phyloP scores from a whole-genome alignment of 2,888 invertebrate species.

The Arrhopalites spinosus region DNA sequence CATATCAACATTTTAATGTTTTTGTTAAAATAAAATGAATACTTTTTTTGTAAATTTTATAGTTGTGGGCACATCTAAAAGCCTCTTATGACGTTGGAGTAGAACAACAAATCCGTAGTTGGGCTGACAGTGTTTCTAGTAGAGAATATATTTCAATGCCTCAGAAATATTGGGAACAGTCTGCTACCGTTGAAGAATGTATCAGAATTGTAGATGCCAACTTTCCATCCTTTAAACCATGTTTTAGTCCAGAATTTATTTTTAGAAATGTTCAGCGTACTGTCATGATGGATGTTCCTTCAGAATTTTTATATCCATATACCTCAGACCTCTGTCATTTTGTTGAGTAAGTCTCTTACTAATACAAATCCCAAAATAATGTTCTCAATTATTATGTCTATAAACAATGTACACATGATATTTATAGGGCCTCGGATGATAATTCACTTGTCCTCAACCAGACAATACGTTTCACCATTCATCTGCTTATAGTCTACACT shows the following conservation, averaged over 20 bases:
- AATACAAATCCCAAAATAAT: neutral
- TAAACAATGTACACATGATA: neutral
- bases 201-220: slow-evolving; percentile 38
- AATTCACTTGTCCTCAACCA: slow-evolving; percentile 43
- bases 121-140: slow-evolving; percentile 17
- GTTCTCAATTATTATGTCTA: neutral
- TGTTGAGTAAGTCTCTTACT: slow-evolving; percentile 18
- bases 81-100: slow-evolving; percentile 42
- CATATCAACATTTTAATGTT: neutral
- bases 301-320: slow-evolving; percentile 31
- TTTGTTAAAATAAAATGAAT: neutral
- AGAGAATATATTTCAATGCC: slow-evolving; percentile 42
- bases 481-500: slow-evolving; percentile 48
- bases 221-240: slow-evolving; percentile 17
- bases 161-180: slow-evolving; percentile 48
- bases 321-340: neutral
- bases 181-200: slow-evolving; percentile 40
- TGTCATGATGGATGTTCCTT: slow-evolving; percentile 47
- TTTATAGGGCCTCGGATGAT: slow-evolving; percentile 40
- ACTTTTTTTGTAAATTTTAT: slow-evolving; percentile 4
- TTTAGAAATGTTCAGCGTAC: slow-evolving; percentile 44
- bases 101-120: slow-evolving; percentile 42
- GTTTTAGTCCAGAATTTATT: slow-evolving; percentile 33
- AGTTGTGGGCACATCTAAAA: slow-evolving; percentile 52
- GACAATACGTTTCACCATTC: slow-evolving; percentile 46